A percentile compares a stretch with the other conserved stretches of the same genome.
phyloP scores from a whole-genome alignment of 2,797 vertebrate species.

The Arrhamphus sclerolepis region DNA sequence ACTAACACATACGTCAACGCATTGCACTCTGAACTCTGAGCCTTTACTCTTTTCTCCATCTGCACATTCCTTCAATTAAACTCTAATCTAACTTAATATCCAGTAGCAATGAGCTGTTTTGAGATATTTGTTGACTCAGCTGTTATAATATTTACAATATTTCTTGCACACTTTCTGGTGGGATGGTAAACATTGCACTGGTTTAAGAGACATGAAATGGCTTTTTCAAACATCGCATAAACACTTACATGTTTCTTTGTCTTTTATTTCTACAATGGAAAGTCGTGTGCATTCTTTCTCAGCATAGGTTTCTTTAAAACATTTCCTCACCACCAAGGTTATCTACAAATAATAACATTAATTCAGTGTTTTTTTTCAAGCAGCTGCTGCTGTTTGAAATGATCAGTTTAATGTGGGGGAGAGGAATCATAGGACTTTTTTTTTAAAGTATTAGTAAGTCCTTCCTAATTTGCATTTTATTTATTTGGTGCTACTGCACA shows the following conservation, averaged over 20 bases:
- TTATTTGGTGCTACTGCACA: conserved; percentile 1
- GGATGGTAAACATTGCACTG: too few relatives aligned
- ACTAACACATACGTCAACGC: conserved; percentile 6
- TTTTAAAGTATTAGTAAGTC: conserved; percentile 24
- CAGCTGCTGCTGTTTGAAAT: not conserved
- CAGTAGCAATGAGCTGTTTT: conserved; percentile 1
- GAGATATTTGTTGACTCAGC: conserved; percentile 27
- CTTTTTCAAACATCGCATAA: too few relatives aligned
- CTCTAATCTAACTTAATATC: not conserved
- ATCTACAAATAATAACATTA: too few relatives aligned
- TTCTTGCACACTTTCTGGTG: conserved; percentile 12
- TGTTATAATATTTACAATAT: conserved; percentile 1
- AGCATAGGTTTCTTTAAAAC: too few relatives aligned
- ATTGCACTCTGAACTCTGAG: not conserved
- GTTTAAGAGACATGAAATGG: too few relatives aligned
- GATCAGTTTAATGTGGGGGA: not conserved
- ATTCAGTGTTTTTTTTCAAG: too few relatives aligned
- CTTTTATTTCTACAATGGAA: too few relatives aligned
- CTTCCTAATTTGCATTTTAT: not conserved
- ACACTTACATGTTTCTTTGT: too few relatives aligned
- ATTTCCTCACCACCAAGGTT: not conserved
- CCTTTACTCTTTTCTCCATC: not conserved
- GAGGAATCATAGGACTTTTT: not conserved
- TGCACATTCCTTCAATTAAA: not conserved
- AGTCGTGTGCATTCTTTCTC: too few relatives aligned